Percentiles rank a stretch among this genome's conserved stretches.
Evolutionary conservation across 2,888 invertebrate species (phyloP).

Genomic region (Torymus tubicola): DNA sequence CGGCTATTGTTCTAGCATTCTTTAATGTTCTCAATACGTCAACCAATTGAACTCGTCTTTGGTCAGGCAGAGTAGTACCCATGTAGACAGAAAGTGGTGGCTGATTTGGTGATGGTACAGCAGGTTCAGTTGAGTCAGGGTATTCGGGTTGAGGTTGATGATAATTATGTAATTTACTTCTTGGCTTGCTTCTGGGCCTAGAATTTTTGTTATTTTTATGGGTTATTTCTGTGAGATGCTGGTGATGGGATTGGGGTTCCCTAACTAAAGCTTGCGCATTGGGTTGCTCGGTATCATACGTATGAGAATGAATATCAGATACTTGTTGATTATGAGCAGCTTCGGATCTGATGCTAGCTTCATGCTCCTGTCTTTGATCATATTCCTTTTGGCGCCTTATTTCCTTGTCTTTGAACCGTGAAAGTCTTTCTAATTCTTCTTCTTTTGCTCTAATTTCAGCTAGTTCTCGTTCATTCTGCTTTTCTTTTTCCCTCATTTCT

Average conservation of each 20-base stretch:
- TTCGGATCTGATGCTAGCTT: neutral
- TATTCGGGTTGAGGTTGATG: conserved; percentile 40
- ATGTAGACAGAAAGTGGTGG: conserved; percentile 90
- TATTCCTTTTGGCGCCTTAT: conserved; percentile 61
- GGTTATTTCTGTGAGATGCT: conserved; percentile 65
- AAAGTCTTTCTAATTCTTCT: conserved; percentile 65
- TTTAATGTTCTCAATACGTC: conserved; percentile 85
- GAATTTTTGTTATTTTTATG: conserved; percentile 58
- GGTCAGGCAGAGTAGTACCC: conserved; percentile 77
- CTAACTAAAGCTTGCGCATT: conserved; percentile 64
- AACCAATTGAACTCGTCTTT: conserved; percentile 76
- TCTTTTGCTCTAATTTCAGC: conserved; percentile 66
- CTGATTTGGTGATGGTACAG: conserved; percentile 82
- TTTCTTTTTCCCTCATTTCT: conserved; percentile 68
- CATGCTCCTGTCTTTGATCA: conserved; percentile 58
- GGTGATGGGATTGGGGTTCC: conserved; percentile 66
- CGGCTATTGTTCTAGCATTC: conserved; percentile 85
- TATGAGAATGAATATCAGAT: neutral
- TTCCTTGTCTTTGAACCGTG: conserved; percentile 67
- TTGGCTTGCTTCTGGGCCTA: conserved; percentile 60
- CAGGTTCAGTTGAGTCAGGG: conserved; percentile 26
- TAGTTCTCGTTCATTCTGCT: conserved; percentile 64
- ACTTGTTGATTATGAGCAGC: conserved; percentile 45
- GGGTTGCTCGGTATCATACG: conserved; percentile 49
- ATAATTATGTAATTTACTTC: conserved; percentile 59